Percentiles rank a stretch among this genome's conserved stretches.
Evolutionary conservation across 2,113 vertebrate species (phyloP).

Genomic region (Melanocharis versteri): DNA sequence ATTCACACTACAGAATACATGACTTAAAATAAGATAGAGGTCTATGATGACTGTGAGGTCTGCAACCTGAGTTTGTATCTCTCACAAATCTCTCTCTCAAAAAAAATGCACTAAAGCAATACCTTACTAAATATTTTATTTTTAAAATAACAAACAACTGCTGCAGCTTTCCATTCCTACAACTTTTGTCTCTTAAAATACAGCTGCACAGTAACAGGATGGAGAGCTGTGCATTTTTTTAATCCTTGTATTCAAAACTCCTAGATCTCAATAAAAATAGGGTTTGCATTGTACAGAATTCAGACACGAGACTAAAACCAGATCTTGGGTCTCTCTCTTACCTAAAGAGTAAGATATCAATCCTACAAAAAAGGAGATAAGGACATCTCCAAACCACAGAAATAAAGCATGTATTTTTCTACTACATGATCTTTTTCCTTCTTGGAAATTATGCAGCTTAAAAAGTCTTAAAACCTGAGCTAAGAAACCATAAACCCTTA

Average conservation of each 20-base stretch:
- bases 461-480: not conserved
- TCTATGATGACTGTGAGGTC: not conserved
- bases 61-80: not conserved
- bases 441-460: not conserved
- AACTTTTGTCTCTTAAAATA: not conserved
- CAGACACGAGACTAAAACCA: not conserved
- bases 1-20: not conserved
- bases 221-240: accelerated
- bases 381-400: not conserved
- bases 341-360: not conserved
- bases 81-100: not conserved
- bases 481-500: not conserved
- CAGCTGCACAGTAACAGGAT: not conserved
- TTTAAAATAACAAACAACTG: not conserved
- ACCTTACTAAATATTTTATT: not conserved
- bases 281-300: not conserved
- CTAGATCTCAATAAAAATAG: not conserved
- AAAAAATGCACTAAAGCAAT: not conserved
- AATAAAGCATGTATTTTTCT: not conserved
- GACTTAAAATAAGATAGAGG: not conserved
- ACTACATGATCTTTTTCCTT: not conserved
- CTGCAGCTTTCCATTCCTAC: not conserved
- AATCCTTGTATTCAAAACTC: not conserved
- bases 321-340: not conserved
- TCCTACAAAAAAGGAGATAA: not conserved